phyloP scores from a whole-genome alignment of 1,140 invertebrate species.

The Drosophila micromelanica region DNA sequence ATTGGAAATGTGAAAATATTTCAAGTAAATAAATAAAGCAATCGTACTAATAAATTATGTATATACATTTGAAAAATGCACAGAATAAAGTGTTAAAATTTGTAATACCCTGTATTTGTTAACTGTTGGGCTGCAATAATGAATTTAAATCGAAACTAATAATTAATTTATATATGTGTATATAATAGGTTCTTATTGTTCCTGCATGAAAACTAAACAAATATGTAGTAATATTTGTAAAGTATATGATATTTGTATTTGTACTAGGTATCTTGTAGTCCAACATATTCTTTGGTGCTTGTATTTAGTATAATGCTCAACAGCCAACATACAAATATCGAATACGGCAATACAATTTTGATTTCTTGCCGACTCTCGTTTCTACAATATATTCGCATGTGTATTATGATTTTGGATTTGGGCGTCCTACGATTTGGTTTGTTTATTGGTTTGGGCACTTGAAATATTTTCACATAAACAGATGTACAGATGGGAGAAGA shows the following conservation, averaged over 20 bases:
- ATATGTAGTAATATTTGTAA: too few species aligned
- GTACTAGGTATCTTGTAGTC: too few species aligned
- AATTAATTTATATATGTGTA: too few species aligned
- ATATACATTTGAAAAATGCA: constrained; percentile 25
- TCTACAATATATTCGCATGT: constrained; percentile 14
- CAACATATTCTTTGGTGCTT: too few species aligned
- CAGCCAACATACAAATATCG: too few species aligned
- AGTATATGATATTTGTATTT: too few species aligned
- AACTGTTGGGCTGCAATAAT: too few species aligned
- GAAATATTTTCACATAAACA: constrained; percentile 61
- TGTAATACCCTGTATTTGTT: background rate
- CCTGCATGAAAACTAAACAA: too few species aligned
- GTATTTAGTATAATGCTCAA: too few species aligned
- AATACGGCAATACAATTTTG: too few species aligned
- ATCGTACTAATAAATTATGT: constrained; percentile 57
- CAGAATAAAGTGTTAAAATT: constrained; percentile 5
- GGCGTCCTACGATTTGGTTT: constrained; percentile 27
- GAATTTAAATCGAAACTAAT: too few species aligned
- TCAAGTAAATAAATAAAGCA: constrained; percentile 71
- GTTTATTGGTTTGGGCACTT: constrained; percentile 64
- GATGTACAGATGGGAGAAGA: constrained; percentile 8
- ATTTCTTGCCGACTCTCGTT: constrained; percentile 24
- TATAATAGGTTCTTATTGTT: too few species aligned
- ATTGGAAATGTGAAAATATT: constrained; percentile 66
- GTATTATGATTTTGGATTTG: constrained; percentile 18